A percentile compares a stretch with the other conserved stretches of the same genome.
Conservation (phyloP, 2,797 vertebrate genomes). For the Aselliscus stoliczkanus region DNA sequence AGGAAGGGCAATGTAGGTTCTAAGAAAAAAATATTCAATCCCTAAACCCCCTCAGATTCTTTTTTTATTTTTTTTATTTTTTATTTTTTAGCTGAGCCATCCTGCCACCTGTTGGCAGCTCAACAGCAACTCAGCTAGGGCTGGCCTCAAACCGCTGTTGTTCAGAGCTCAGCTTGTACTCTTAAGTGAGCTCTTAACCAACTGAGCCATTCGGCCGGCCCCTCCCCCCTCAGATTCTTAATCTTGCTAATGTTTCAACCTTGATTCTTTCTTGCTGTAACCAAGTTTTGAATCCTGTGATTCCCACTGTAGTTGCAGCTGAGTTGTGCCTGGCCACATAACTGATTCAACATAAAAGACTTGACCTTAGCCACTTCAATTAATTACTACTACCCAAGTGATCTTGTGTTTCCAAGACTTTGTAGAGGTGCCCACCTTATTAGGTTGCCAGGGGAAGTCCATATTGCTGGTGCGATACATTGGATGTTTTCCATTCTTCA, state of each 20-base stretch:
- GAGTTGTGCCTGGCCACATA: neutral
- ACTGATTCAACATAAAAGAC: neutral
- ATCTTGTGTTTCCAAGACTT: neutral
- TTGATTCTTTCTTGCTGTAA: neutral
- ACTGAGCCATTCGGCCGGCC: too few species aligned
- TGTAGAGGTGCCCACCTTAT: neutral
- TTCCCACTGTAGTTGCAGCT: neutral
- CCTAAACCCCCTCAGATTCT: neutral
- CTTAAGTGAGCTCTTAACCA: too few species aligned
- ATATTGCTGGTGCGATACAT: neutral
- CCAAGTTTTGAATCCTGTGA: neutral
- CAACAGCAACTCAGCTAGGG: too few species aligned
- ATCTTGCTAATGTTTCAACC: neutral
- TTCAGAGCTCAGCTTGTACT: too few species aligned
- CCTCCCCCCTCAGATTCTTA: neutral
- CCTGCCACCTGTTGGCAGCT: too few species aligned
- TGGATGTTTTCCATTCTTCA: neutral
- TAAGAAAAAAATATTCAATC: neutral
- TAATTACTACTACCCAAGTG: neutral
- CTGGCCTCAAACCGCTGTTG: too few species aligned
- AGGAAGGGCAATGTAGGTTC: neutral
- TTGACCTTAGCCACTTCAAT: neutral
- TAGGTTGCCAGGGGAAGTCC: neutral
- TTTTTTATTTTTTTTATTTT: too few species aligned
- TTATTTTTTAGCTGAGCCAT: too few species aligned